Conservation (phyloP, 1,140 invertebrate species). For the Drosophila carrolli region DNA sequence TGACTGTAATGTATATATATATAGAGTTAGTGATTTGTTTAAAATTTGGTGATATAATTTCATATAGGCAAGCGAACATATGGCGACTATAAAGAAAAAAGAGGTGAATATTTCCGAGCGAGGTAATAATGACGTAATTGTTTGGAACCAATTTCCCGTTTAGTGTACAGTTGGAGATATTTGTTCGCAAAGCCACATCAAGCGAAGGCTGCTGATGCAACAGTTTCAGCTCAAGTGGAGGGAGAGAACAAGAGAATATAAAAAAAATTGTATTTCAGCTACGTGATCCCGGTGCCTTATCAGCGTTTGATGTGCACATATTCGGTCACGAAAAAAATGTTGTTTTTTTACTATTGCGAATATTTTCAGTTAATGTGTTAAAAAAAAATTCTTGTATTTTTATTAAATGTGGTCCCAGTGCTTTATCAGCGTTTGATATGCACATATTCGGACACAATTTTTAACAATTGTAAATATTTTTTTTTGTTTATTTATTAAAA, state of each 20-base stretch:
- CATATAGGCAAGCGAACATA: too few species aligned
- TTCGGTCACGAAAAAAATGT: not conserved
- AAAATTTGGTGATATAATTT: not conserved
- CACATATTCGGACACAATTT: too few species aligned
- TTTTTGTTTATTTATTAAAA: too few species aligned
- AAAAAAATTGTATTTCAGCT: not conserved
- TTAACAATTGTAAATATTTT: too few species aligned
- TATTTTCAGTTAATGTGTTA: not conserved
- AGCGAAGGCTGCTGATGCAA: not conserved
- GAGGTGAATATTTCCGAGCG: not conserved
- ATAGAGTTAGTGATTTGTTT: conserved; percentile 3
- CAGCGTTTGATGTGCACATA: conserved; percentile 12
- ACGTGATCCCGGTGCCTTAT: conserved; percentile 3
- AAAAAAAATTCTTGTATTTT: not conserved
- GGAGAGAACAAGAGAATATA: too few species aligned
- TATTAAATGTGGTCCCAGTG: not conserved
- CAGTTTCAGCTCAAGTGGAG: not conserved
- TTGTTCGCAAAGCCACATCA: not conserved
- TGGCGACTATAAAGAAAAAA: too few species aligned
- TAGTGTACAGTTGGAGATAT: conserved; percentile 3
- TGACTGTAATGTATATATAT: conserved; percentile 3
- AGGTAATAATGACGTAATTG: conserved; percentile 3
- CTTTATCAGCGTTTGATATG: too few species aligned
- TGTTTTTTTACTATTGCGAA: not conserved
- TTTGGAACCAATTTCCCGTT: not conserved